Evolutionary conservation across 2,797 vertebrate species (phyloP).

Genomic region (Lagocephalus sceleratus): DNA sequence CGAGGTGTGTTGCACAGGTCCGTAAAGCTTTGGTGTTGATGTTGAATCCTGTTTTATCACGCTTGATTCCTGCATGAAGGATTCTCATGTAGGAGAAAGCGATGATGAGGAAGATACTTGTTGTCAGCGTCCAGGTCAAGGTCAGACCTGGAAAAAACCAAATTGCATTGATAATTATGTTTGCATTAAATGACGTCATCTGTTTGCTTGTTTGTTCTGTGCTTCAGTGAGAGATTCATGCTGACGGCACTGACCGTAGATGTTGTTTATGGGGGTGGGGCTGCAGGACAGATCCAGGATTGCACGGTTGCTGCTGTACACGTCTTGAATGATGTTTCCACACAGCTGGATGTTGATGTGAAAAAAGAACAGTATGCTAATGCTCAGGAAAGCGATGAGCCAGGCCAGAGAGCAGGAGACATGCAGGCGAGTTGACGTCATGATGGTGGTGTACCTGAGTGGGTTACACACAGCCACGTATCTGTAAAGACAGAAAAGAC

Average conservation of each 20-base stretch:
- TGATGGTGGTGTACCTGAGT: conserved; percentile 56
- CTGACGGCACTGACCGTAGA: conserved; percentile 44
- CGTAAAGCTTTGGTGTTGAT: conserved; percentile 48
- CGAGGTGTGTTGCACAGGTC: conserved; percentile 49
- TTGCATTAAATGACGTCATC: background rate
- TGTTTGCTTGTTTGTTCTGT: background rate
- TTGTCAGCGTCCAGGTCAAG: conserved; percentile 43
- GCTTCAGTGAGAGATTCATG: background rate
- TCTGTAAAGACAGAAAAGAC: conserved; percentile 30
- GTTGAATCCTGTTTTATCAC: background rate
- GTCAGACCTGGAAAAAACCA: conserved; percentile 39
- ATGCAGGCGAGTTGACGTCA: conserved; percentile 46
- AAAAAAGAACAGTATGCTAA: conserved; percentile 44
- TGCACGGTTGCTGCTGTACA: conserved; percentile 57
- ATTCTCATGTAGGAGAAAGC: conserved; percentile 58
- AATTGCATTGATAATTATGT: background rate
- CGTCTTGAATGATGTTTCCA: conserved; percentile 38
- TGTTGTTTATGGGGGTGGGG: conserved; percentile 34
- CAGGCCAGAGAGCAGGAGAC: conserved; percentile 47
- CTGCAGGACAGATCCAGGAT: conserved; percentile 53
- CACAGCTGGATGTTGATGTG: conserved; percentile 46
- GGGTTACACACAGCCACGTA: conserved; percentile 61
- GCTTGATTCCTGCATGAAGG: conserved; percentile 32
- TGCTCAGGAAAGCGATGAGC: conserved; percentile 33
- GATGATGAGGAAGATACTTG: conserved; percentile 49